Base-by-base conservation (phyloP, 1,140 invertebrate species). In the Caerostris darwini region DNA sequence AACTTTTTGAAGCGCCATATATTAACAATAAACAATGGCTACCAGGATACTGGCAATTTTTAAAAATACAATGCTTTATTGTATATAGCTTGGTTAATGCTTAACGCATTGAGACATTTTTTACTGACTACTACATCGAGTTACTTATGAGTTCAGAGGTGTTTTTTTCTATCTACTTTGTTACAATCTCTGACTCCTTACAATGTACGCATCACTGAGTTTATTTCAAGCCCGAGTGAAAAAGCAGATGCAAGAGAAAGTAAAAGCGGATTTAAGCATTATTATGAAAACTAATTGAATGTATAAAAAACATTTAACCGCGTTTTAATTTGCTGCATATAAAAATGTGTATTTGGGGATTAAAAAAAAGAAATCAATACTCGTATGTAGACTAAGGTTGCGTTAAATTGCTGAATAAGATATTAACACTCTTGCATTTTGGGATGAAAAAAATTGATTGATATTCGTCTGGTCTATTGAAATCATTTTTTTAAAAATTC, bases 41-140 rank as follows among this genome's bases (percentile, higher is more conserved):
- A 34, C 34, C 69, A 50, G 69, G 34, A 53, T 71, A 34, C 19
- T 71, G 10, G 50, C 19, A 71, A 71, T 71, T 71, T 34, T 50
- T 71, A 10, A 71, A 71, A 71, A 71, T 71, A 71, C 69, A 71
- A 71, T 71, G 19, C 69, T 71, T 64, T 64, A 71, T 71, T 71
- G 19, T 71, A 34, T 34, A 34, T 2, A 8, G 34, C 19, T 50
- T 71, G 19, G 50, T 34, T 19, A 34, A 34, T 71, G 69, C 19
- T 34, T n/a, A 10, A 71, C n/a, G 34, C 69, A 71, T 71, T 8
- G 3, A 71, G 19, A 71, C 7, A 71, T 34, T 50, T 34, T 71
- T 71, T 7, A n/a, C 67, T 71, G 7, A 34, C 7, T 8, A 71
- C 69, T 71, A 71, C 10, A 34, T 6, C 34, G 10, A 34, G 19